Evolutionary conservation across 2,888 invertebrate genomes (phyloP), one percentile per base, ranked within the genome.

Genomic region (Drosophila buzzatii): DNA sequence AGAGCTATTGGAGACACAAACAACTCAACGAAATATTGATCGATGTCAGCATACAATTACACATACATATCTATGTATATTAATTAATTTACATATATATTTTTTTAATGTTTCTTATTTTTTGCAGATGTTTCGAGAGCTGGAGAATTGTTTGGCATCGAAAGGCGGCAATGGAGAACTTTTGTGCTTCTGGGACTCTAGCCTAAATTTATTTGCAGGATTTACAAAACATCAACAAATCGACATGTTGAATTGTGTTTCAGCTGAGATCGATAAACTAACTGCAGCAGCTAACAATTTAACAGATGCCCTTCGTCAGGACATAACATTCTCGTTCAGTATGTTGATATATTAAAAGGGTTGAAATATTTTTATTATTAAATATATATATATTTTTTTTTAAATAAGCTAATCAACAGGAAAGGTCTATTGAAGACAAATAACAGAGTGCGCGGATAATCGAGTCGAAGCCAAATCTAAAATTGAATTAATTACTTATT

Each of bases 111-210:
- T 18, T 18, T 33, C 18, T 8, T 27, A 27, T 27, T 37, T 37
- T 6, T 1, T 39, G 12, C 35, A 90, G 90, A 91, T 91, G 80
- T 77, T 81, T n/a, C n/a, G 33, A 10, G 77, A 70, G 23, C 33
- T 91, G 49, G 72, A 52, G 16, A 58, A 63, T 0, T 72, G 76
- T 14, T 53, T 91, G 9, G 3, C 35, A 0, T 20, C 44, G 18
- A 39, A 39, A 12, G n/a, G 23, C 1, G 14, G 47, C 2, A 73
- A 69, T 23, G 81, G 70, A 1, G 68, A 77, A 4, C 67, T 91
- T 5, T 62, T 8, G 1, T 91, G 77, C 49, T 90, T 86, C 57
- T 91, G 91, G 91, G 84, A 91, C 59, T 63, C 67, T 9, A 60
- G 79, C 0, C 51, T 91, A 14, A 79, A 91, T 56, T 67, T 91